A percentile compares a stretch with the other conserved stretches of the same genome.
These are phyloP conservation scores for Gymnocypris eckloni DNA, from an alignment of 2,797 vertebrate genomes.

Conservation along the genomic window DNA sequence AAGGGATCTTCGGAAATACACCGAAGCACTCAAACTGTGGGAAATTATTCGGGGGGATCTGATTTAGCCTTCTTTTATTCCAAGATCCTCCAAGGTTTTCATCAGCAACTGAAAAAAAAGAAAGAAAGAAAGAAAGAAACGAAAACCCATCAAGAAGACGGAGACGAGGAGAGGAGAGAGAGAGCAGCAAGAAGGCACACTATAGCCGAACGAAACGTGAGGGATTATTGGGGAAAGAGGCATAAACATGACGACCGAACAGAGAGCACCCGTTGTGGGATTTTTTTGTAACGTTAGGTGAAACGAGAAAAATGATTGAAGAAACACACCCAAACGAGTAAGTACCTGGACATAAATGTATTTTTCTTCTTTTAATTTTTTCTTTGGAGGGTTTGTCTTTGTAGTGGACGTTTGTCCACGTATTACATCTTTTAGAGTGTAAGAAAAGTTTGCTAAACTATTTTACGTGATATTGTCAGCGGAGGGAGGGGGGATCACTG, in stretches of 20 bases:
- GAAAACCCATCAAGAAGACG: constrained; percentile 51
- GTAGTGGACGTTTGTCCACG: background rate
- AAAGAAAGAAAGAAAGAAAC: background rate
- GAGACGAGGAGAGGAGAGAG: constrained; percentile 37
- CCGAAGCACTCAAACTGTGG: background rate
- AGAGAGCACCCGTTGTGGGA: constrained; percentile 75
- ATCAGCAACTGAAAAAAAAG: constrained; percentile 47
- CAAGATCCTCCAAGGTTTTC: constrained; percentile 48
- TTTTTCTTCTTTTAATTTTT: no score
- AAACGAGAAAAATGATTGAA: constrained; percentile 84
- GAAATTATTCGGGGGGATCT: background rate
- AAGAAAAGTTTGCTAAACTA: background rate
- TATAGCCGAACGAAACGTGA: constrained; percentile 38
- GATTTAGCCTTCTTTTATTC: background rate
- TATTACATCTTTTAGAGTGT: background rate
- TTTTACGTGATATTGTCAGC: constrained; percentile 51
- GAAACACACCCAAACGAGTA: constrained; percentile 85
- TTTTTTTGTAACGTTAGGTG: constrained; percentile 78
- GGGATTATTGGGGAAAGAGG: constrained; percentile 47
- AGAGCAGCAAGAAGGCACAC: constrained; percentile 27
- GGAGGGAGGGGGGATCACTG: constrained; percentile 31
- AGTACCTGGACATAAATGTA: constrained; percentile 63
- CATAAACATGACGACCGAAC: constrained; percentile 77
- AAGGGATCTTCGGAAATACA: constrained; percentile 10
- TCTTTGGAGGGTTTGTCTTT: background rate